These are phyloP conservation scores for Cynocephalus volans DNA, from an alignment of 2,113 vertebrate species.

Conservation along the genomic window DNA sequence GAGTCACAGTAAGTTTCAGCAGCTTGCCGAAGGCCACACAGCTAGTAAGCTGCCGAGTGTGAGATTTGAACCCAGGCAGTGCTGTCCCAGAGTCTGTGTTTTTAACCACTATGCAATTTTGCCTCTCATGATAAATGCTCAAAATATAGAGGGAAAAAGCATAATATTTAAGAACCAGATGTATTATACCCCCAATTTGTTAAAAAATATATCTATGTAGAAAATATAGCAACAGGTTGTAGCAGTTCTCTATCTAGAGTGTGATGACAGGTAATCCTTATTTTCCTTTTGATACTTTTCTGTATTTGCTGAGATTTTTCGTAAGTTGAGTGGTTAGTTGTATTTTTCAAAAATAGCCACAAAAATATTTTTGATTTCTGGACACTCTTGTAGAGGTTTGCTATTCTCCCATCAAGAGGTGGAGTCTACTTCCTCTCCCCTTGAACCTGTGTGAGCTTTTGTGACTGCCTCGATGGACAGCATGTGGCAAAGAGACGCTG, in stretches of 20 bases:
- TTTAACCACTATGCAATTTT: background rate
- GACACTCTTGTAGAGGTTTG: background rate
- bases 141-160: background rate
- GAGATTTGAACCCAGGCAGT: background rate
- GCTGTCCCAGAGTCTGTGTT: background rate
- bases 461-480: background rate
- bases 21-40: background rate
- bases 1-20: background rate
- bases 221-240: background rate
- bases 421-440: background rate
- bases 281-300: slow-evolving; percentile 14
- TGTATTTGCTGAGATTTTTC: background rate
- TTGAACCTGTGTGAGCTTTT: background rate
- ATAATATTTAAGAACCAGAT: background rate
- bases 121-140: background rate
- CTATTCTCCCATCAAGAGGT: background rate
- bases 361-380: background rate
- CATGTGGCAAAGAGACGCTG: background rate
- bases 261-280: background rate
- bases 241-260: background rate
- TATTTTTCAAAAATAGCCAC: background rate
- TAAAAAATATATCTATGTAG: background rate
- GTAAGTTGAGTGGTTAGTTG: background rate
- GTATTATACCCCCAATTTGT: background rate
- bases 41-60: background rate